Evolutionary conservation across 37 sponge, comb jelly and placozoan species (phyloP), one percentile per base, ranked within the genome.

Genomic region (Dysidea cf. avara): DNA sequence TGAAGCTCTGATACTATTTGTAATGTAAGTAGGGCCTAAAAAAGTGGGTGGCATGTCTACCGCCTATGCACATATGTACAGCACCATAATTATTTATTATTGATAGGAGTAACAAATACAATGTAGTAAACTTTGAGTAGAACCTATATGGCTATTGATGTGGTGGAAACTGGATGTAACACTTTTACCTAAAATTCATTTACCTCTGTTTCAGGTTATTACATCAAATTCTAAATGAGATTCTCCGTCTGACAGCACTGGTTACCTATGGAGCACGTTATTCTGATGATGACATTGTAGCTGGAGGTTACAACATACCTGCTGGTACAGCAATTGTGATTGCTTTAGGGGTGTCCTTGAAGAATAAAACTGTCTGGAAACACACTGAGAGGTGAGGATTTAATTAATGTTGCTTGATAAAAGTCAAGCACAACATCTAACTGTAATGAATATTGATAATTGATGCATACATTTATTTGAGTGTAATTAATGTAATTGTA

Each of bases 201-300:
- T 50, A 18, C 9, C 17, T 68, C 11, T 55, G n/a, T 56, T 39
- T 13, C 32, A 90, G 86, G 21, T 91, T 80, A 61, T 38, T 88
- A 39, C 72, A 81, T 20, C 86, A 91, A 67, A 83, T 96, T 0
- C 66, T 64, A 34, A 87, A 96, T 80, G 96, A 96, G 76, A 82
- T 83, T 0, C 86, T 96, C 5, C 77, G 96, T 4, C 0, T 83
- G 46, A 81, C 92, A 20, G 80, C 90, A 9, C 77, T 91, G 56
- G 92, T 87, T 17, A 89, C 96, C 5, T 91, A 53, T 68, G 89
- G 90, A 48, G 92, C 86, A n/a, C n/a, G n/a, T n/a, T n/a, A n/a
- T n/a, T n/a, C n/a, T n/a, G n/a, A n/a, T n/a, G n/a, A n/a, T n/a
- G 92, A 91, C 55, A 76, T 82, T 1, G 39, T 14, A 1, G 79